Evolutionary conservation across 1,140 invertebrate species (phyloP).

Genomic region (Heterodera schachtii): DNA sequence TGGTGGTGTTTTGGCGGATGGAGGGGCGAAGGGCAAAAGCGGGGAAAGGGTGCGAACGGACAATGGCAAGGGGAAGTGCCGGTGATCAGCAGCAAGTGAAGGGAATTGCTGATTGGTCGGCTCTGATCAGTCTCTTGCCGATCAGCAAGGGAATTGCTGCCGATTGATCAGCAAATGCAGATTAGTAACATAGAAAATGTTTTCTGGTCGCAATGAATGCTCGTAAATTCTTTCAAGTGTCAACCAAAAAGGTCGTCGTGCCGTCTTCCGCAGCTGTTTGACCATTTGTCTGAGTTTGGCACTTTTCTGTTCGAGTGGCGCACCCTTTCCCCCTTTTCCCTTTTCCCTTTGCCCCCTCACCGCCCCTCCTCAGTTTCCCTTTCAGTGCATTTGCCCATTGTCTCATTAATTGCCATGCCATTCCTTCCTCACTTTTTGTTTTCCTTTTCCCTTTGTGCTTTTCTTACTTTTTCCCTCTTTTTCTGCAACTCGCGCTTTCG

Average conservation of each 20-base stretch:
- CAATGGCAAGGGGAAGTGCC: too few species aligned
- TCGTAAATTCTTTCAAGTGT: too few species aligned
- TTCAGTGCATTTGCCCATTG: conserved; percentile 22
- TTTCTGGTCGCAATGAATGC: too few species aligned
- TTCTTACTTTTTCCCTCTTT: neutral
- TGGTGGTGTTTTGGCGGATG: neutral
- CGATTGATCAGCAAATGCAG: too few species aligned
- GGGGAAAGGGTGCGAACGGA: too few species aligned
- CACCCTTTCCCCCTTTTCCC: conserved; percentile 4
- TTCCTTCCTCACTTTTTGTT: neutral
- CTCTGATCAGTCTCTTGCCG: too few species aligned
- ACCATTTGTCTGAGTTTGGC: neutral
- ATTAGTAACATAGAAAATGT: too few species aligned
- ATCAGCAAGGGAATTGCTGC: too few species aligned
- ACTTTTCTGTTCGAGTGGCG: conserved; percentile 22
- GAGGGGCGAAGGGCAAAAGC: too few species aligned
- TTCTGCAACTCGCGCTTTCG: neutral
- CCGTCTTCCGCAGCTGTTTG: conserved; percentile 3
- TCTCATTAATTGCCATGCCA: neutral
- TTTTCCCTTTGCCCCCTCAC: neutral
- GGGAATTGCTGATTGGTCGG: too few species aligned
- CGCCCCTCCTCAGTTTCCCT: conserved; percentile 18
- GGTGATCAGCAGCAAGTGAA: too few species aligned
- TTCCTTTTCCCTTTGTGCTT: neutral
- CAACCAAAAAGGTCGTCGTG: too few species aligned